Conservation (phyloP, 1,140 invertebrate genomes). For the Hyles vespertilio region DNA sequence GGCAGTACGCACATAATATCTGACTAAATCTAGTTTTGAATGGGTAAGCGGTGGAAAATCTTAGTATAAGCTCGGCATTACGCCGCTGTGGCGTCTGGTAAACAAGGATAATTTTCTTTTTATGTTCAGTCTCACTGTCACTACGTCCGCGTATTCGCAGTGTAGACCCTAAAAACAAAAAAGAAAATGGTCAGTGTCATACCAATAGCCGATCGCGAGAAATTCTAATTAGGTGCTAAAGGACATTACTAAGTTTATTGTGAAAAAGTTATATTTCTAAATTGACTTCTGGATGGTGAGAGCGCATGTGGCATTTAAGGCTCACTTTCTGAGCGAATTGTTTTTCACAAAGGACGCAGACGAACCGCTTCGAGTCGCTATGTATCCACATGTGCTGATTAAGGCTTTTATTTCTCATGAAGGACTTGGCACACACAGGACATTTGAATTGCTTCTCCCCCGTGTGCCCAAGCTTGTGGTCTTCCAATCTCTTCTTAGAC, state of each 20-base stretch:
- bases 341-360: slow-evolving; percentile 72
- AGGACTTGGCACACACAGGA: slow-evolving; percentile 65
- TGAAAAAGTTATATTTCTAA: slow-evolving; percentile 22
- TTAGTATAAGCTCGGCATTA: slow-evolving; percentile 63
- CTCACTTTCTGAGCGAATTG: slow-evolving; percentile 72
- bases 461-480: slow-evolving; percentile 50
- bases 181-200: slow-evolving; percentile 61
- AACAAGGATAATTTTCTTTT: slow-evolving; percentile 62
- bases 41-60: slow-evolving; percentile 57
- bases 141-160: slow-evolving; percentile 56
- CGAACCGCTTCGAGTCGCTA: slow-evolving; percentile 50
- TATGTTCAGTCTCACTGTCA: slow-evolving; percentile 45
- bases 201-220: slow-evolving; percentile 17
- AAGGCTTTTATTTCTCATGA: slow-evolving; percentile 68
- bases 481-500: slow-evolving; percentile 39
- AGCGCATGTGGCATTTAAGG: slow-evolving; percentile 52
- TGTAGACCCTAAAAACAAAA: slow-evolving; percentile 68
- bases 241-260: slow-evolving; percentile 2
- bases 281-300: slow-evolving; percentile 44
- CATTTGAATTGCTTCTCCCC: slow-evolving; percentile 57
- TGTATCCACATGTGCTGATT: slow-evolving; percentile 74
- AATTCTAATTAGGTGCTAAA: slow-evolving; percentile 3
- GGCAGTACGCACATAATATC: slow-evolving; percentile 62
- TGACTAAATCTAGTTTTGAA: slow-evolving; percentile 66
- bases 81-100: slow-evolving; percentile 62